A percentile compares a stretch with the other conserved stretches of the same genome.
phyloP scores from a whole-genome alignment of 2,113 vertebrate species.

The Chloropsis hardwickii region DNA sequence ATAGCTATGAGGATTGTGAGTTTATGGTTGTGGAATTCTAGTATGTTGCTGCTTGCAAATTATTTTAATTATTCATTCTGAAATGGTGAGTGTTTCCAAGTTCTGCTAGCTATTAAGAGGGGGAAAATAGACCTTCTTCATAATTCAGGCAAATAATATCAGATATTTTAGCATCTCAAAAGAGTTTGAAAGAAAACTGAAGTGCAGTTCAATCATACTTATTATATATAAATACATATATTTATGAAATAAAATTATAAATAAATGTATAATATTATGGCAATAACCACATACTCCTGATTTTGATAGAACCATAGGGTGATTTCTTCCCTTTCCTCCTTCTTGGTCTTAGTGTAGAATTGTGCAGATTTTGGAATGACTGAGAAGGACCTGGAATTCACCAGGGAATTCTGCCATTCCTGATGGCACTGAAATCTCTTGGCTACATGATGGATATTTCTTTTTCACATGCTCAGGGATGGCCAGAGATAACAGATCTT shows the following conservation, averaged over 20 bases:
- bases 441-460: rapidly evolving
- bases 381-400: background rate
- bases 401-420: background rate
- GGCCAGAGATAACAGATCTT: background rate
- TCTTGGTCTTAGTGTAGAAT: background rate
- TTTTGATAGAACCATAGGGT: background rate
- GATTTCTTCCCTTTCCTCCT: background rate
- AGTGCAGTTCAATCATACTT: background rate
- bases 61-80: background rate
- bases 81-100: background rate
- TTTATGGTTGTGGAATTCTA: background rate
- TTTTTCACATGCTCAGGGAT: rapidly evolving
- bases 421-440: background rate
- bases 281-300: background rate
- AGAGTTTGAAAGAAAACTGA: background rate
- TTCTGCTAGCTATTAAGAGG: background rate
- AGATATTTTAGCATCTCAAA: background rate
- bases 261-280: background rate
- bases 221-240: background rate
- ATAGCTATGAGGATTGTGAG: background rate
- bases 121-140: background rate
- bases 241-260: background rate
- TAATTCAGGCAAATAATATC: background rate
- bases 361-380: background rate
- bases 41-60: background rate